phyloP scores from a whole-genome alignment of 2,888 invertebrate genomes.

The Coenonympha glycerion region DNA sequence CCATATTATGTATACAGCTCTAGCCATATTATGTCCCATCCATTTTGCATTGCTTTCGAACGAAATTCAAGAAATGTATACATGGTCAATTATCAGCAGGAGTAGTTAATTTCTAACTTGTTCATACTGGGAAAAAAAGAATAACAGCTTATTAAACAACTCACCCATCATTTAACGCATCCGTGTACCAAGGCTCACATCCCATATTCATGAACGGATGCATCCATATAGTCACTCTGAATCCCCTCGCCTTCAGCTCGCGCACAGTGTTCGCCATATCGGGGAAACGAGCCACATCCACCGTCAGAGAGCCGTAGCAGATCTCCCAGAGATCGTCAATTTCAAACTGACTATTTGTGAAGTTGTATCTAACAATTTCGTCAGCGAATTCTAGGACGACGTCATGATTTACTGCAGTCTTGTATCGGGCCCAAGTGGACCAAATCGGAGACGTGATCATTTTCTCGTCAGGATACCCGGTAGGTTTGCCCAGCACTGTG shows the following conservation, averaged over 20 bases:
- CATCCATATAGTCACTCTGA: slow-evolving; percentile 78
- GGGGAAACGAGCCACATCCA: slow-evolving; percentile 71
- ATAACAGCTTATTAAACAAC: no score
- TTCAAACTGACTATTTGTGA: slow-evolving; percentile 75
- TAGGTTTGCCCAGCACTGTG: slow-evolving; percentile 77
- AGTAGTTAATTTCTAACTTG: no score
- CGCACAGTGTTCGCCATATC: slow-evolving; percentile 68
- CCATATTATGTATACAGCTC: no score
- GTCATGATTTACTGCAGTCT: slow-evolving; percentile 68
- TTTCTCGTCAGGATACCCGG: slow-evolving; percentile 69
- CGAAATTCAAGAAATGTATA: no score
- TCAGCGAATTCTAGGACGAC: slow-evolving; percentile 68
- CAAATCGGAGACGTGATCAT: slow-evolving; percentile 79
- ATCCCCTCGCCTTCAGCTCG: slow-evolving; percentile 59
- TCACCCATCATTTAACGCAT: slow-evolving; percentile 63
- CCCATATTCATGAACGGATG: slow-evolving; percentile 79
- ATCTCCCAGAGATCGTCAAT: slow-evolving; percentile 81
- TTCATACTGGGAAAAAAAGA: no score
- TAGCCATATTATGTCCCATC: no score
- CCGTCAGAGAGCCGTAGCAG: slow-evolving; percentile 77
- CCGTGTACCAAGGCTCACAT: slow-evolving; percentile 71
- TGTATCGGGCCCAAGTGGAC: slow-evolving; percentile 80
- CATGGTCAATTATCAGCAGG: no score
- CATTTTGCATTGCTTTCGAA: no score
- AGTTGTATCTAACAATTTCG: slow-evolving; percentile 66